A percentile compares a stretch with the other conserved stretches of the same genome.
These are phyloP conservation scores for Leptobrachium ailaonicum DNA, from an alignment of 2,113 vertebrate species.

Conservation along the genomic window DNA sequence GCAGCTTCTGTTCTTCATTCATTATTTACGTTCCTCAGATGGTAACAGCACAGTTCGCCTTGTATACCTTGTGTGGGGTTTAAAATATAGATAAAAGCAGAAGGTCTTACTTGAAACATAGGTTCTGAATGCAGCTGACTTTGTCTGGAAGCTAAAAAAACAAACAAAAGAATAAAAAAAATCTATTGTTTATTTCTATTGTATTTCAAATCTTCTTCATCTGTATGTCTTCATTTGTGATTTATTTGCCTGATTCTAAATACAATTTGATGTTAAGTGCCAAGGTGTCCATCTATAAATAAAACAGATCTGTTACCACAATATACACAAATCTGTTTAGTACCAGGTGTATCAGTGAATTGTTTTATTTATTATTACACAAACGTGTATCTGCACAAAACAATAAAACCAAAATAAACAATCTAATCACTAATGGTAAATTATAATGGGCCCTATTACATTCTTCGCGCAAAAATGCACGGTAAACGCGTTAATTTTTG, in stretches of 20 bases:
- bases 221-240: not conserved
- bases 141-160: slow-evolving; percentile 68
- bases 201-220: slow-evolving; percentile 19
- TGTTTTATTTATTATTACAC: too few relatives aligned
- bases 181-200: slow-evolving; percentile 6
- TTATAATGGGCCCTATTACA: too few relatives aligned
- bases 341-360: too few relatives aligned
- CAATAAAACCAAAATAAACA: too few relatives aligned
- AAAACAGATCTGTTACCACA: too few relatives aligned
- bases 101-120: slow-evolving; percentile 87
- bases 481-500: too few relatives aligned
- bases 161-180: not conserved
- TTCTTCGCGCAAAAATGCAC: too few relatives aligned
- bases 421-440: too few relatives aligned
- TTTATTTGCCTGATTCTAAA: not conserved
- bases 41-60: slow-evolving; percentile 84
- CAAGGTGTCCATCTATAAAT: not conserved
- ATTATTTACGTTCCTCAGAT: slow-evolving; percentile 83
- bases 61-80: slow-evolving; percentile 94
- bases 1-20: slow-evolving; percentile 78
- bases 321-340: too few relatives aligned
- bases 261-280: not conserved
- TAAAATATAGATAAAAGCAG: slow-evolving; percentile 98
- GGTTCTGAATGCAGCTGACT: slow-evolving; percentile 65
- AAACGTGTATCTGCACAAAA: too few relatives aligned